Base-by-base conservation (phyloP, 2,113 vertebrate genomes). In the Prolemur simus region DNA sequence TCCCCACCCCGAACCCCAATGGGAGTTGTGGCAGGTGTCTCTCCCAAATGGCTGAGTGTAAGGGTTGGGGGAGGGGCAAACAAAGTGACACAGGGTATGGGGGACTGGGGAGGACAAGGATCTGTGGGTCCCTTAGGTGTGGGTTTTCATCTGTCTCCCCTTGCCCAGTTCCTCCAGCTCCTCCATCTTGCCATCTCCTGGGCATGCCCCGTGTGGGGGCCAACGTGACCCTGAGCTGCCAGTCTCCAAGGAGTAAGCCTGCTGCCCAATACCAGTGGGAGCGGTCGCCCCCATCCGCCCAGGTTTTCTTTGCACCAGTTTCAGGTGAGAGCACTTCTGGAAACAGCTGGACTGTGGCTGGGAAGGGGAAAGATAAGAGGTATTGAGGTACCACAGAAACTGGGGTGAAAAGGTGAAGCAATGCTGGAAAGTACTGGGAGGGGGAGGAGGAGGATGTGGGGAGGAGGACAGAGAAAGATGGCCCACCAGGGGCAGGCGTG, bases 221-320 rank as follows among this genome's bases (percentile, higher is more conserved):
- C 88, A 99, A 99, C 0, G 98, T 99, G 63, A 99, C 99, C 20
- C 63, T 99, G 98, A 99, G 97, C 98, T 99, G 99, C 92, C 95
- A 97, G 86, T 99, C 99, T 34, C 91, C 89, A 20, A 97, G 98
- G 42, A 99, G 99, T 73, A 99, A 99, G 77, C 99, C 99, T 0
- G 27, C 64, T 0, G 99, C 99, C 49, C 66, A 45, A 2, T 99
- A 99, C 98, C 98, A 98, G 78, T 99, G 99, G 99, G 98, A 98
- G 85, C 83, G 89, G 0, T 97, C 96, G 0, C 95, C 98, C 0
- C 99, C 99, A 34, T 64, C 89, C 21, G 54, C 93, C 0, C 98
- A 99, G 94, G 95, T 99, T 94, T 99, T 99, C 98, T 99, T 99
- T 95, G 98, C 99, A 3, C 99, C 99, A 0, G 97, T 29, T 69